Evolutionary conservation across 1,140 invertebrate species (phyloP).

Genomic region (Oreohelix idahoensis): DNA sequence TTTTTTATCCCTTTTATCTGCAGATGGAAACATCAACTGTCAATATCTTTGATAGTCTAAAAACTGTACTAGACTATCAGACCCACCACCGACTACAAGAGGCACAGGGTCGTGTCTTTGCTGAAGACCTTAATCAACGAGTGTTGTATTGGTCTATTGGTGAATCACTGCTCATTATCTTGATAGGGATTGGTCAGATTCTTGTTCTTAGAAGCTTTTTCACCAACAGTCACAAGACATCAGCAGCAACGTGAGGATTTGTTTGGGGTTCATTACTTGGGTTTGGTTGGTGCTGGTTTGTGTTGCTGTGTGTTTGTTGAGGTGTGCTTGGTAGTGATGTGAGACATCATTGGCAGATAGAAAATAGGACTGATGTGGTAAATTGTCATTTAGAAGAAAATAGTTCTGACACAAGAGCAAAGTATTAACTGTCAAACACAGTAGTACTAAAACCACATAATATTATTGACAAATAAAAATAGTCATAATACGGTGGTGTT

Average conservation of each 20-base stretch:
- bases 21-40: conserved; percentile 94
- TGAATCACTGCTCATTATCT: conserved; percentile 88
- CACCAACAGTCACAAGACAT: conserved; percentile 51
- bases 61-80: conserved; percentile 92
- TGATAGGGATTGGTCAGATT: conserved; percentile 91
- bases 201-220: conserved; percentile 79
- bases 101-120: conserved; percentile 90
- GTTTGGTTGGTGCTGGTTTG: background rate
- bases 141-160: conserved; percentile 94
- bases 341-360: background rate
- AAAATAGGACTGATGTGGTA: too few species aligned
- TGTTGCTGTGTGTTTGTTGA: conserved; percentile 1
- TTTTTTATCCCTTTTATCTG: background rate
- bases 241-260: conserved; percentile 41
- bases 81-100: conserved; percentile 96
- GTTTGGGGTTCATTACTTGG: background rate
- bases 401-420: too few species aligned
- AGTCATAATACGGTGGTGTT: too few species aligned
- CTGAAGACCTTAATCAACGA: conserved; percentile 95
- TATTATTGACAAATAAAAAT: too few species aligned
- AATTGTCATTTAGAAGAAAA: too few species aligned
- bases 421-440: too few species aligned
- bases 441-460: too few species aligned
- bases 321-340: background rate
- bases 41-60: conserved; percentile 90